phyloP scores from a whole-genome alignment of 2,888 invertebrate genomes.

The Clivina fossor region DNA sequence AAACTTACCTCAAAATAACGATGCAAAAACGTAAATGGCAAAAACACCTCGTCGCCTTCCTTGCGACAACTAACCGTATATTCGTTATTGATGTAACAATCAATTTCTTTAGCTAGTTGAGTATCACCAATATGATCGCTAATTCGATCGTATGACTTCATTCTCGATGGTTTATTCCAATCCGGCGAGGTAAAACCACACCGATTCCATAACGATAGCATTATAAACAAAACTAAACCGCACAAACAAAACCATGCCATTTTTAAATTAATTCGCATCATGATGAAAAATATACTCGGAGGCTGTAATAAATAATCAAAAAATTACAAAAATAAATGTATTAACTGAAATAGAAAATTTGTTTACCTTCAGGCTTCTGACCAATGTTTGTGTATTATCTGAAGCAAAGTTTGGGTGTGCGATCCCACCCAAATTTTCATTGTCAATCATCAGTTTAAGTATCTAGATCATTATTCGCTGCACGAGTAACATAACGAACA shows the following conservation, averaged over 20 bases:
- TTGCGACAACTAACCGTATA: slow-evolving; percentile 77
- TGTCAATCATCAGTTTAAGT: slow-evolving; percentile 30
- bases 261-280: slow-evolving; percentile 80
- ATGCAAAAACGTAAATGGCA: slow-evolving; percentile 90
- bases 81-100: slow-evolving; percentile 82
- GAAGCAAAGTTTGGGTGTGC: slow-evolving; percentile 23
- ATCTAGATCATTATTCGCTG: slow-evolving; percentile 23
- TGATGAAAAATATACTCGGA: slow-evolving; percentile 59
- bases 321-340: neutral
- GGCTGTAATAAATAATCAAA: slow-evolving; percentile 45
- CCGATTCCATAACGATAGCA: slow-evolving; percentile 73
- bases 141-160: slow-evolving; percentile 19
- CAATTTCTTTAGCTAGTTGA: slow-evolving; percentile 67
- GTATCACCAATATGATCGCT: slow-evolving; percentile 48
- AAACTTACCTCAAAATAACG: slow-evolving; percentile 85
- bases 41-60: slow-evolving; percentile 82
- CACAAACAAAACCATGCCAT: slow-evolving; percentile 68
- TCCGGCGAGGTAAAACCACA: slow-evolving; percentile 62
- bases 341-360: slow-evolving; percentile 6
- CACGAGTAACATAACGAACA: slow-evolving; percentile 10
- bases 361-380: slow-evolving; percentile 26
- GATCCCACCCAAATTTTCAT: slow-evolving; percentile 31
- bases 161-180: slow-evolving; percentile 39
- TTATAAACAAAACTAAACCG: slow-evolving; percentile 65
- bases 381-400: slow-evolving; percentile 19